These are phyloP conservation scores for Elmis aenea DNA, from an alignment of 2,888 invertebrate genomes.

Conservation along the genomic window DNA sequence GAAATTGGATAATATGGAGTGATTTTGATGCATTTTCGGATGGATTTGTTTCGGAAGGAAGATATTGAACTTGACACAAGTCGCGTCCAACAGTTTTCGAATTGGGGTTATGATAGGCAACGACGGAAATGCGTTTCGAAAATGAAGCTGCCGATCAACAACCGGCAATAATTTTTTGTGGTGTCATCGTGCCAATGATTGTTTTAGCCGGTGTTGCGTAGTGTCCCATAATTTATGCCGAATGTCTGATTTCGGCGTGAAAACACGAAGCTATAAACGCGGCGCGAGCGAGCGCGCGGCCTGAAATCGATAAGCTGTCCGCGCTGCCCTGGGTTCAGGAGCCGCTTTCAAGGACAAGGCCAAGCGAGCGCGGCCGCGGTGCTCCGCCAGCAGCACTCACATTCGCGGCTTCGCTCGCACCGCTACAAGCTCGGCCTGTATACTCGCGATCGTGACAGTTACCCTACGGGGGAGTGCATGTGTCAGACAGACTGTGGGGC, in stretches of 20 bases:
- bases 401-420: slow-evolving; percentile 23
- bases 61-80: no score
- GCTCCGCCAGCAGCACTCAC: slow-evolving; percentile 26
- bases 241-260: slow-evolving; percentile 20
- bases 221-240: neutral
- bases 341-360: slow-evolving; percentile 56
- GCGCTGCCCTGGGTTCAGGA: slow-evolving; percentile 43
- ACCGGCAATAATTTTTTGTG: no score
- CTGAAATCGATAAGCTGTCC: slow-evolving; percentile 45
- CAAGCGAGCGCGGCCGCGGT: slow-evolving; percentile 47
- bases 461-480: slow-evolving; percentile 45
- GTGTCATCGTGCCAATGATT: no score
- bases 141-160: no score
- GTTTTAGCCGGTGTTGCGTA: no score
- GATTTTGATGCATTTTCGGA: no score
- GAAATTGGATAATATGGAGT: no score
- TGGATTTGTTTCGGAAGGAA: no score
- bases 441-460: slow-evolving; percentile 19
- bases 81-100: no score
- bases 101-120: no score
- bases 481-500: slow-evolving; percentile 57
- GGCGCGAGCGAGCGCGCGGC: slow-evolving; percentile 30
- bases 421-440: slow-evolving; percentile 14
- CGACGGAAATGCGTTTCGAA: no score
- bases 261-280: slow-evolving; percentile 18